Evolutionary conservation across 2,888 invertebrate genomes (phyloP).

Genomic region (Dexiosoma caninum): DNA sequence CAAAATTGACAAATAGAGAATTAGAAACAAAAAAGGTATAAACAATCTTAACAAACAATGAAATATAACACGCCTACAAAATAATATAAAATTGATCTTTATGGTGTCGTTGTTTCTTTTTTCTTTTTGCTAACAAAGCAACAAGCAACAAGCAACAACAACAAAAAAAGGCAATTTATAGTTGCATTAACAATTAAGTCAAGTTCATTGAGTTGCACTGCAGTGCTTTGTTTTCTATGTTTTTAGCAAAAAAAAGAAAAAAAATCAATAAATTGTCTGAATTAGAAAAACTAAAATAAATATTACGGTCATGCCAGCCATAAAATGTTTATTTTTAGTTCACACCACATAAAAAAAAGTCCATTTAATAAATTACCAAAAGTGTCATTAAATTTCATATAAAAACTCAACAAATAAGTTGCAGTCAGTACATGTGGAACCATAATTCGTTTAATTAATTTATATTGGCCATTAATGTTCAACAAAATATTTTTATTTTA

Average conservation of each 20-base stretch:
- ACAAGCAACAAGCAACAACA: neutral
- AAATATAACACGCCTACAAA: slow-evolving; percentile 49
- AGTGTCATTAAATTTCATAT: slow-evolving; percentile 28
- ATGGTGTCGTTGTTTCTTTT: too few species aligned
- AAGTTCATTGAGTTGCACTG: slow-evolving; percentile 50
- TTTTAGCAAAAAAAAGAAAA: neutral
- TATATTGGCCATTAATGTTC: slow-evolving; percentile 10
- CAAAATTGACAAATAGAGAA: slow-evolving; percentile 43
- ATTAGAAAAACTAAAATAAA: neutral
- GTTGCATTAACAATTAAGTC: slow-evolving; percentile 48
- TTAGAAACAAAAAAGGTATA: neutral
- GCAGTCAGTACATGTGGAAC: neutral
- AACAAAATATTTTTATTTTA: neutral
- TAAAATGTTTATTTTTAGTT: slow-evolving; percentile 26
- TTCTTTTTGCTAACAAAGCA: neutral
- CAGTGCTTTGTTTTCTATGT: slow-evolving; percentile 3
- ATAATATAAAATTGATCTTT: neutral
- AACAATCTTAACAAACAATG: too few species aligned
- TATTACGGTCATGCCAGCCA: slow-evolving; percentile 9
- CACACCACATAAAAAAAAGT: slow-evolving; percentile 33
- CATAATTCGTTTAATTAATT: slow-evolving; percentile 30
- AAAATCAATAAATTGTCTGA: neutral
- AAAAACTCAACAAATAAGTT: neutral
- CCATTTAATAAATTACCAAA: slow-evolving; percentile 24
- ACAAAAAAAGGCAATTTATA: slow-evolving; percentile 21